Base-by-base conservation (phyloP, 2,797 vertebrate genomes). In the Alectoris magna region DNA sequence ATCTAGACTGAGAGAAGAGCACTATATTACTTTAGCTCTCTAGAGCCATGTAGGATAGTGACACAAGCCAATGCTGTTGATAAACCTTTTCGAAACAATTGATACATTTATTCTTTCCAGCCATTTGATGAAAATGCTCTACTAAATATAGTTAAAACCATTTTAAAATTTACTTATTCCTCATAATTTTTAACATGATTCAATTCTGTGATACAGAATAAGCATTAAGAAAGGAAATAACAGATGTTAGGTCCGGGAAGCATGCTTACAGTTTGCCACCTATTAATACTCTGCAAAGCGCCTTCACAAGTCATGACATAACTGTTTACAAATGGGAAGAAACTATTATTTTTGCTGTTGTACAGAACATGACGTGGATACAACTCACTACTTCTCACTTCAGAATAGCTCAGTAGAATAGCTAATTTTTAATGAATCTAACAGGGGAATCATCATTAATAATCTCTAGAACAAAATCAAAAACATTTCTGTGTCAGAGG, bases 141-240 rank as follows among this genome's bases (percentile, higher is more conserved):
- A 56, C n/a, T 49, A 64, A 62, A 51, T 46, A 43, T 62, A 85
- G 78, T 36, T 70, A 79, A 70, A 92, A 46, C 26, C 38, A 36
- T 48, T 93, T 84, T 60, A 72, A 84, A 93, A 95, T 88, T 60
- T 29, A 84, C 8, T 78, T 88, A 27, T 14, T 80, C 81, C 16
- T 23, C 46, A 78, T 80, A 70, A 80, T 84, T 39, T 81, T 76
- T 59, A 84, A 51, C 10, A 43, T 1, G 3, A 49, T 83, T 83
- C 2, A 72, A 80, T 85, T 77, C 51, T 56, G 43, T 53, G 44
- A 67, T 31, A 83, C 8, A 51, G 55, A 74, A 39, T 51, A 91
- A 84, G 23, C 4, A 7, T 51, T 14, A 58, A 23, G 51, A 80
- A 89, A 80, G 23, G 24, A 81, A 89, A 44, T 72, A 94, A 17